Evolutionary conservation across 2,888 invertebrate species (phyloP).

Genomic region (Linnaemya tessellans): DNA sequence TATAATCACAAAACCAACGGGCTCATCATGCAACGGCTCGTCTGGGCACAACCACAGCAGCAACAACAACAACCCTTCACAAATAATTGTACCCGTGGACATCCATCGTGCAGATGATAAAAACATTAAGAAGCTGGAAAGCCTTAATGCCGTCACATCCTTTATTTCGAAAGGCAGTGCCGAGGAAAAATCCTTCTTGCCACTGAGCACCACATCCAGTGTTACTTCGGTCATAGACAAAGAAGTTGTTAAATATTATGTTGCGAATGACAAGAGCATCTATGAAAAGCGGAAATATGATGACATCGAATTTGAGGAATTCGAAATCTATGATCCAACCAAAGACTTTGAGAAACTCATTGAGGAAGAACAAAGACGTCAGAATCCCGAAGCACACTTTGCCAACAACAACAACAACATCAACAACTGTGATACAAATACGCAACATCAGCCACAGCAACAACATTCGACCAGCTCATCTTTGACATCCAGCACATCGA

Average conservation of each 20-base stretch:
- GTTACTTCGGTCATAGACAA: conserved; percentile 77
- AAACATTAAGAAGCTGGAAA: conserved; percentile 13
- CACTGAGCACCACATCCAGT: conserved; percentile 78
- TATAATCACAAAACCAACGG: conserved; percentile 30
- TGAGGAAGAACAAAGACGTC: conserved; percentile 68
- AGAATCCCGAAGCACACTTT: conserved; percentile 8
- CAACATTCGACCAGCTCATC: conserved; percentile 64
- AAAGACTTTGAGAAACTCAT: conserved; percentile 77
- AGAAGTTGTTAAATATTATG: conserved; percentile 86
- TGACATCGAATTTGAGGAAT: conserved; percentile 94
- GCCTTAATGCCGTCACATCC: not conserved
- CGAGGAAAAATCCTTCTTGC: conserved; percentile 67
- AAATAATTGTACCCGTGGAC: conserved; percentile 79
- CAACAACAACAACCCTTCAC: conserved; percentile 44
- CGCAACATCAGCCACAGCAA: conserved; percentile 41
- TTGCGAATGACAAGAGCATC: conserved; percentile 86
- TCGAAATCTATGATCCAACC: conserved; percentile 87
- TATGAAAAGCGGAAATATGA: conserved; percentile 88
- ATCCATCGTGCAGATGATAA: conserved; percentile 74
- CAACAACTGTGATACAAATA: conserved; percentile 24
- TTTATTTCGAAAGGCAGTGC: conserved; percentile 62
- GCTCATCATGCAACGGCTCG: not conserved
- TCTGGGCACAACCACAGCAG: no score
- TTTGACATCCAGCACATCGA: conserved; percentile 57
- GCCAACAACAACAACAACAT: conserved; percentile 59